Base-by-base conservation (phyloP, 2,113 vertebrate species). In the Rhynchomys soricoides region DNA sequence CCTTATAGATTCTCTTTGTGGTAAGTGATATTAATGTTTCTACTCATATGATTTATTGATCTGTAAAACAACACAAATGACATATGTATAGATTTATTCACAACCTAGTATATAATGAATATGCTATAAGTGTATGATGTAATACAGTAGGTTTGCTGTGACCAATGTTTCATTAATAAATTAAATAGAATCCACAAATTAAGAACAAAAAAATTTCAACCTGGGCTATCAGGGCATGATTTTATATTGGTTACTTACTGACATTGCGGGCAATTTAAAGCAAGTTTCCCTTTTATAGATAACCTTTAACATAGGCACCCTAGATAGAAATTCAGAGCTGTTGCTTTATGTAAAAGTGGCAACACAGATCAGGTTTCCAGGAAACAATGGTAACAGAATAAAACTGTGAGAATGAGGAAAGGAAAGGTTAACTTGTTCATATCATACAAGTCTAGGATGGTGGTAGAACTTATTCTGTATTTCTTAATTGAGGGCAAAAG, bases 231-330 rank as follows among this genome's bases (percentile, higher is more conserved):
- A 29, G 90, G 74, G 4, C 3, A 77, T 77, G 31, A 26, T 91
- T 68, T 94, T 89, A 29, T 37, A 62, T 16, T 86, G 37, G 9
- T 13, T 70, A 92, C 59, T 91, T 75, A 78, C 19, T 83, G 40
- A 90, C 10, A 83, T 16, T 43, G 74, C 40, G 13, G 2, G 31
- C 16, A 70, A 64, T 82, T 82, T 95, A 43, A 73, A 45, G 40
- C 81, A 66, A 91, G 7, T 86, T 83, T 92, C 26, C 48, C n/a
- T 86, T 82, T 85, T 52, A 86, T 10, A 93, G 21, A 89, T 57
- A 85, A 71, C 37, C 2, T 9, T 89, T 73, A 70, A 13, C 50
- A 70, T 43, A 13, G 5, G 12, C 34, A 64, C 24, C 37, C 62
- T 95, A 74, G 77, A 96, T 45, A 15, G 10, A 62, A 22, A 83